Evolutionary conservation across 1,140 invertebrate species (phyloP), one percentile per base, ranked within the genome.

Genomic region (Hormaphis cornu): DNA sequence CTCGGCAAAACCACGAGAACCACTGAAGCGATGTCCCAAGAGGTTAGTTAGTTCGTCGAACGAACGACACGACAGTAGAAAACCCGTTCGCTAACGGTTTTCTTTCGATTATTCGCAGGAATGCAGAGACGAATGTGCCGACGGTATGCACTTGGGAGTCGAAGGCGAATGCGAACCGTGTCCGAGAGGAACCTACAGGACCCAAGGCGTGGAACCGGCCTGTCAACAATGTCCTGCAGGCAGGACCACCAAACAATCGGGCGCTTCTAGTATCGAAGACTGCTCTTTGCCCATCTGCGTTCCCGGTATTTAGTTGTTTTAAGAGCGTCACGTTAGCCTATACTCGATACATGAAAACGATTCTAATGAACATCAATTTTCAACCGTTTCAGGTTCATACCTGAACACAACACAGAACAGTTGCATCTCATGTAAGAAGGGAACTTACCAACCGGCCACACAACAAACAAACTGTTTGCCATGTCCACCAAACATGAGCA

Each of bases 141-240:
- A 89, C 70, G 95, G 85, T 12, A 87, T 91, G 77, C 95, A 97
- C 76, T 79, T 98, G 70, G 88, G 86, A 42, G 81, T 86, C 33
- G 90, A 92, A 75, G 96, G 95, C 16, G 87, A 88, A 52, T 99
- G 96, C 78, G 90, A 95, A 74, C 85, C 91, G 1, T 99, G 96
- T 77, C 90, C 91, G 0, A 80, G 89, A 50, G 95, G 96, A 69
- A 92, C 89, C 0, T 98, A 91, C 79, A 83, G 96, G 44, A 89
- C 89, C 0, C 88, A 88, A 75, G 93, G 93, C 4, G 83, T 91
- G 0, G 89, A 95, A 72, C 89, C 92, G 1, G 85, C 91, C 3
- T 98, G 96, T 74, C 84, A 88, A 18, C 81, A 86, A 12, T 98
- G 96, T 80, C 95, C 95, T 1, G 75, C 86, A 1, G 93, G 90